Evolutionary conservation across 1,140 invertebrate genomes (phyloP).

Genomic region (Ericerus pela): DNA sequence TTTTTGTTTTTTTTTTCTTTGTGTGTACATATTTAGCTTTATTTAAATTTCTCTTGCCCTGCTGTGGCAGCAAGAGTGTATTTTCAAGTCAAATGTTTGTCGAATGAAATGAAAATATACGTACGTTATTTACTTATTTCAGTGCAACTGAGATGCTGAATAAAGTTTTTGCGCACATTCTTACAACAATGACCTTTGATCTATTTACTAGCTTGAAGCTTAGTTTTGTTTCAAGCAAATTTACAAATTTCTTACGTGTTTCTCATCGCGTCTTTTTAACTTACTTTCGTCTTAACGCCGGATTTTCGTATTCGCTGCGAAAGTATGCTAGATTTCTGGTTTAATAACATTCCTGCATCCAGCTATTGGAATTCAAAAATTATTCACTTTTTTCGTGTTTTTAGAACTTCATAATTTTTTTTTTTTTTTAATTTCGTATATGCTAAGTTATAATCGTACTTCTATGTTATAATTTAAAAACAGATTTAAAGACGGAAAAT

Average conservation of each 20-base stretch:
- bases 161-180: too few relatives aligned
- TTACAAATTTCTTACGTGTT: neutral
- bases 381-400: constrained; percentile 10
- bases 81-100: too few relatives aligned
- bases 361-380: neutral
- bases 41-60: too few relatives aligned
- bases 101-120: too few relatives aligned
- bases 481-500: neutral
- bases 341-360: constrained; percentile 3
- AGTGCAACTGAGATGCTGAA: too few relatives aligned
- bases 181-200: too few relatives aligned
- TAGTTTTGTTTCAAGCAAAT: too few relatives aligned
- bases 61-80: too few relatives aligned
- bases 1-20: too few relatives aligned
- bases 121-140: too few relatives aligned
- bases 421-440: constrained; percentile 9
- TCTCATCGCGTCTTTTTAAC: neutral
- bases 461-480: constrained; percentile 10
- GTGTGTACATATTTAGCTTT: too few relatives aligned
- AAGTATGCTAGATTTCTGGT: constrained; percentile 4
- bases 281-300: neutral
- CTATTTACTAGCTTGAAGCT: too few relatives aligned
- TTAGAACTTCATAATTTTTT: constrained; percentile 5
- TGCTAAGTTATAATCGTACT: constrained; percentile 8
- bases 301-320: neutral